Conservation (phyloP, 2,888 invertebrate species). For the Ophraella communa region DNA sequence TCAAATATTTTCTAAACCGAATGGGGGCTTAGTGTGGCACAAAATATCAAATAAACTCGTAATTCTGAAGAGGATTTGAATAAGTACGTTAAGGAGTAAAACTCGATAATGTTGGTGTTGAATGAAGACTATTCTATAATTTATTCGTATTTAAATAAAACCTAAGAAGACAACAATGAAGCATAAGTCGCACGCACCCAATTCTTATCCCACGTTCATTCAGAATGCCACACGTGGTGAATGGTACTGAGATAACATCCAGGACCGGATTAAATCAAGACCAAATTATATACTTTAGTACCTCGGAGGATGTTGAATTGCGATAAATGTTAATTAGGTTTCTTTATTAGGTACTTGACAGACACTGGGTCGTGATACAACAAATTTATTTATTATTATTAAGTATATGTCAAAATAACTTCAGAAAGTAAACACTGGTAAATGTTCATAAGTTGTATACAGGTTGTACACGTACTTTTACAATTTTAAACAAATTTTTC, state of each 20-base stretch:
- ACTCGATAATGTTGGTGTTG: slow-evolving; percentile 24
- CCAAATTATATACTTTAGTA: neutral
- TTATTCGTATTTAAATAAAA: slow-evolving; percentile 27
- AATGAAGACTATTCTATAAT: slow-evolving; percentile 27
- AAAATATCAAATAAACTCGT: no score
- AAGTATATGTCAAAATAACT: no score
- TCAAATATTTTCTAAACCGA: no score
- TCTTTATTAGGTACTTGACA: no score
- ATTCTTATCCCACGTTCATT: slow-evolving; percentile 28
- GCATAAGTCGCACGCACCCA: slow-evolving; percentile 28
- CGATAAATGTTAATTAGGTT: neutral
- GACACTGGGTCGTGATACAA: no score
- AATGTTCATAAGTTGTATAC: no score
- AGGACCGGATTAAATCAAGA: slow-evolving; percentile 11
- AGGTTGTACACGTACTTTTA: no score
- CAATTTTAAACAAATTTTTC: no score
- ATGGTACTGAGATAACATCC: slow-evolving; percentile 7
- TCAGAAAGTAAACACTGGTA: no score
- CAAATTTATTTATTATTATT: no score
- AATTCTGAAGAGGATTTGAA: no score
- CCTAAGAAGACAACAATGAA: slow-evolving; percentile 25
- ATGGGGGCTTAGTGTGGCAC: no score
- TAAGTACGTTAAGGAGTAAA: slow-evolving; percentile 13
- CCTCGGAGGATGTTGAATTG: neutral
- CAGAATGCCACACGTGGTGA: slow-evolving; percentile 28